phyloP scores from a whole-genome alignment of 2,113 vertebrate species.

The Zosterops borbonicus region DNA sequence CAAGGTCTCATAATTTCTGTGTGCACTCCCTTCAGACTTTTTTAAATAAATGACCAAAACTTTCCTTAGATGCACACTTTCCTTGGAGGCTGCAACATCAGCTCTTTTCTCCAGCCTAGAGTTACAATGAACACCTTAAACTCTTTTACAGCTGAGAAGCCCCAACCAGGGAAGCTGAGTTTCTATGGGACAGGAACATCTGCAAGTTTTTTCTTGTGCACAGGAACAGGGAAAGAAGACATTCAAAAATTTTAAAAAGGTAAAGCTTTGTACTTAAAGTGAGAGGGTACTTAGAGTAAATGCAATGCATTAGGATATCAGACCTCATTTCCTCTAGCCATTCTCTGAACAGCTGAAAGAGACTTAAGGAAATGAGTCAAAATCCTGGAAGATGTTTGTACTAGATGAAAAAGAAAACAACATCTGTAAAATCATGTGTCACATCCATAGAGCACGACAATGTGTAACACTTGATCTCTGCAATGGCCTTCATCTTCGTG shows the following conservation, averaged over 20 bases:
- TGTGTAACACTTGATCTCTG: neutral
- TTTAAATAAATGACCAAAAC: neutral
- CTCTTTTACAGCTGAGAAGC: neutral
- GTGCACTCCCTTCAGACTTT: neutral
- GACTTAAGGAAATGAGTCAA: constrained; percentile 82
- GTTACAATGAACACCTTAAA: neutral
- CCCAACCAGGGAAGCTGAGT: neutral
- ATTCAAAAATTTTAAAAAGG: neutral
- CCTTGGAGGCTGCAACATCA: neutral
- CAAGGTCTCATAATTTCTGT: neutral
- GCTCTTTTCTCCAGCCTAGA: neutral
- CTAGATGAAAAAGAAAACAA: constrained; percentile 69
- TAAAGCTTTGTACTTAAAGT: neutral
- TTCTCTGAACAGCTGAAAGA: constrained; percentile 71
- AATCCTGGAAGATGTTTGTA: constrained; percentile 75
- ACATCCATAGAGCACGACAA: constrained; percentile 12
- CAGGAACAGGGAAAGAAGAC: neutral
- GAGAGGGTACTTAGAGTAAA: constrained; percentile 21
- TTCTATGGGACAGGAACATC: neutral
- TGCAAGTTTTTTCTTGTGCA: neutral
- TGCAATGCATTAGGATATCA: constrained; percentile 56
- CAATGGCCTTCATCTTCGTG: neutral
- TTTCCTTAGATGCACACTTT: neutral
- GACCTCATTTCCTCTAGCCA: constrained; percentile 72
- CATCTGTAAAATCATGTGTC: constrained; percentile 69